Evolutionary conservation across 2,888 invertebrate genomes (phyloP), one percentile per base, ranked within the genome.

Genomic region (Chironomus riparius): DNA sequence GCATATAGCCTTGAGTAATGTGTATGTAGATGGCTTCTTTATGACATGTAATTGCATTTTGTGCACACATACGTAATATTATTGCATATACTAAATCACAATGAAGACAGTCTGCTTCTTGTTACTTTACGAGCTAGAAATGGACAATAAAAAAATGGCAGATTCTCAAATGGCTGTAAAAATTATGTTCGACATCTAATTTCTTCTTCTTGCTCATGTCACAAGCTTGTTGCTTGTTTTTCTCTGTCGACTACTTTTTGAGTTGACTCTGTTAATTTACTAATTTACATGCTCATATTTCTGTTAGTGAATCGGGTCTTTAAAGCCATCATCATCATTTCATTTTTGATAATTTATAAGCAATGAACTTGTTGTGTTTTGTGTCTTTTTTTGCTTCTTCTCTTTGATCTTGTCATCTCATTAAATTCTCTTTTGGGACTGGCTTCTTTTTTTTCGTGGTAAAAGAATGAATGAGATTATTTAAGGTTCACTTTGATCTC

Each of bases 341-440:
- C 10, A 24, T 65, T 65, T 65, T 22, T 65, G 65, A 13, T 65
- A 65, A 65, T 65, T 65, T 65, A 65, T 65, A 65, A 65, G 22
- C 65, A 65, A 38, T 38, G 38, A 38, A 38, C 38, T 38, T 38
- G 24, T 13, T 65, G 24, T 22, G 21, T 65, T 65, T 65, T 24
- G 65, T 24, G 21, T 18, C 22, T 65, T 65, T 62, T 62, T 68
- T 48, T 72, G 72, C 56, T 18, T 68, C 74, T 47, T 74, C 74
- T 74, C 74, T 68, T 74, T 74, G 68, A 68, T 12, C 18, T 38
- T 18, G 38, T 21, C 65, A 65, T 56, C 21, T 22, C 65, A 65
- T 65, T 56, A 56, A 56, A 56, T 56, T 56, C 56, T 56, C 56
- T 56, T 56, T 15, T 18, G 56, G 18, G 4, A 50, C 56, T 1